Conservation (phyloP, 2,113 vertebrate species). For the Amblyopsis rosae region DNA sequence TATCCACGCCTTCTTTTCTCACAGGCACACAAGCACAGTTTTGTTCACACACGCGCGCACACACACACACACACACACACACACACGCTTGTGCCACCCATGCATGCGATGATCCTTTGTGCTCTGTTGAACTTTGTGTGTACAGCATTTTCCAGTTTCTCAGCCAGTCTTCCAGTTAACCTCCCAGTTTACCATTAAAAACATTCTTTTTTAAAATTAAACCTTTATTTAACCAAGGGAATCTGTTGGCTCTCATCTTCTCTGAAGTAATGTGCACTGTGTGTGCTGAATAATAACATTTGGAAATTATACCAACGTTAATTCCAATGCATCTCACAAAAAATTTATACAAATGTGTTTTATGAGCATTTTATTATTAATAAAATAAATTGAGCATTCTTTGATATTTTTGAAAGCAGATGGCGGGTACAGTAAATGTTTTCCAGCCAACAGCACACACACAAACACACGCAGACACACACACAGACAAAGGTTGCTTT, state of each 20-base stretch:
- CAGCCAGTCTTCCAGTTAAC: background rate
- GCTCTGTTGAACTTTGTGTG: too few species aligned
- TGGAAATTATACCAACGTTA: background rate
- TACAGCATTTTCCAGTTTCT: too few species aligned
- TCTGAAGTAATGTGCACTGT: background rate
- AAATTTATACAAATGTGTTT: background rate
- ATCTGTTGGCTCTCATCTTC: background rate
- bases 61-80: background rate
- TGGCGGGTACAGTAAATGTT: background rate
- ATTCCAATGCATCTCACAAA: background rate
- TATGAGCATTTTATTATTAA: background rate
- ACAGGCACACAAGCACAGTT: conserved; percentile 39
- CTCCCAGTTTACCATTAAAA: background rate
- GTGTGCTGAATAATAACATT: background rate
- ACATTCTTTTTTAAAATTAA: too few species aligned
- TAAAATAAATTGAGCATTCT: background rate
- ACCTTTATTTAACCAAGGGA: background rate
- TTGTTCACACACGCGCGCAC: background rate
- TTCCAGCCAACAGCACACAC: background rate
- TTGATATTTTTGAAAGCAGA: background rate
- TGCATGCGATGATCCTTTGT: background rate
- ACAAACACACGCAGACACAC: background rate
- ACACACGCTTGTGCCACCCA: conserved; percentile 20
- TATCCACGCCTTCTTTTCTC: conserved; percentile 42
- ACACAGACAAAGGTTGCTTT: background rate